These are phyloP conservation scores for Gila orcuttii DNA, from an alignment of 2,113 vertebrate species.

Conservation along the genomic window DNA sequence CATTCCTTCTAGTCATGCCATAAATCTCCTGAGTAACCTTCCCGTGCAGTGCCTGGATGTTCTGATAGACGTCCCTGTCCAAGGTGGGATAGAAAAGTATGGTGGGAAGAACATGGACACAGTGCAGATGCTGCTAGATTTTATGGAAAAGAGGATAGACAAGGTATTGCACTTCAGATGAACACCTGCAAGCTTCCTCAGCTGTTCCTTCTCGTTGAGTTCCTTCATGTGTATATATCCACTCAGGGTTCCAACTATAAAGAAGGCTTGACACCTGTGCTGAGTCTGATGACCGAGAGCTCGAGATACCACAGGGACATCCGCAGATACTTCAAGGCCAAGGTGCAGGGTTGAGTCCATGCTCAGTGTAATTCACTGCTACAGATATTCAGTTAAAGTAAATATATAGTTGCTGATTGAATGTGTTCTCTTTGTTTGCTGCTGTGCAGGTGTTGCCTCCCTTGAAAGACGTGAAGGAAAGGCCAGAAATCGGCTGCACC, in stretches of 20 bases:
- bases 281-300: conserved; percentile 92
- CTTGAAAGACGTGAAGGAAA: conserved; percentile 89
- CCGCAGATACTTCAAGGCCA: conserved; percentile 94
- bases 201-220: conserved; percentile 28
- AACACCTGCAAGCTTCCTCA: not conserved
- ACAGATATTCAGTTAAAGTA: not conserved
- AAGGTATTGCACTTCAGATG: conserved; percentile 79
- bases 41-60: conserved; percentile 92
- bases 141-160: conserved; percentile 98
- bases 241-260: conserved; percentile 92
- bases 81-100: conserved; percentile 81
- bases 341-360: conserved; percentile 75
- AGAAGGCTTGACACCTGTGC: conserved; percentile 95
- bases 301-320: conserved; percentile 92
- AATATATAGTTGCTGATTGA: not conserved
- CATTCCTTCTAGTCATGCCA: conserved; percentile 83
- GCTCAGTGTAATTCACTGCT: not conserved
- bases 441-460: conserved; percentile 88
- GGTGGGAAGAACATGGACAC: conserved; percentile 91
- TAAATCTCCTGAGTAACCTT: conserved; percentile 97
- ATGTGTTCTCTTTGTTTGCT: not conserved
- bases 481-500: conserved; percentile 92
- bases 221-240: conserved; percentile 43
- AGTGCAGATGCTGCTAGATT: conserved; percentile 86
- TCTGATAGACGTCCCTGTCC: conserved; percentile 84